Conservation (phyloP, 2,888 invertebrate species). For the Allophyes oxyacanthae region DNA sequence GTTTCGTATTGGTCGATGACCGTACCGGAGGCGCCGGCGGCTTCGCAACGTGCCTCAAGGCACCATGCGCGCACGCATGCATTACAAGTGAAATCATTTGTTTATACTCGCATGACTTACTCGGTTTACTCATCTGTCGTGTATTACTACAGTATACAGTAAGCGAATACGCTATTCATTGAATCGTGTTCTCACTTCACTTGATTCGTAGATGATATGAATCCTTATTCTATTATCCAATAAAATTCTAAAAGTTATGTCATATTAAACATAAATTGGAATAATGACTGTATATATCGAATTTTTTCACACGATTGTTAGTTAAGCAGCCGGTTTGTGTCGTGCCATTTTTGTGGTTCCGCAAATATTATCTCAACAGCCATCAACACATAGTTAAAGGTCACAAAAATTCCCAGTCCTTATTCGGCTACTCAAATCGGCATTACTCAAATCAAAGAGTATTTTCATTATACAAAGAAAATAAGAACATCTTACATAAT, state of each 20-base stretch:
- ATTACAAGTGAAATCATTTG: constrained; percentile 52
- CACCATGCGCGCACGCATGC: constrained; percentile 48
- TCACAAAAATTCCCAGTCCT: constrained; percentile 24
- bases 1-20: constrained; percentile 66
- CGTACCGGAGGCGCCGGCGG: constrained; percentile 52
- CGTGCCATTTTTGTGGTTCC: constrained; percentile 28
- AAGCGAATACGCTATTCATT: constrained; percentile 28
- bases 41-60: constrained; percentile 41
- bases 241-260: constrained; percentile 12
- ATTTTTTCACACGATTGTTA: constrained; percentile 11
- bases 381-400: constrained; percentile 20
- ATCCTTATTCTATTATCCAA: constrained; percentile 15
- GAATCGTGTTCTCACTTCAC: constrained; percentile 17
- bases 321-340: constrained; percentile 13
- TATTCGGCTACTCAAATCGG: constrained; percentile 27
- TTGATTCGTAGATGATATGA: constrained; percentile 9
- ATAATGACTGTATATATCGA: neutral
- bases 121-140: constrained; percentile 39
- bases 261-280: constrained; percentile 5
- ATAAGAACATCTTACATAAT: constrained; percentile 21
- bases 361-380: constrained; percentile 41
- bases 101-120: constrained; percentile 47
- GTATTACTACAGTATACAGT: constrained; percentile 28
- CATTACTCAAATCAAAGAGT: constrained; percentile 21
- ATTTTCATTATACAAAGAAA: constrained; percentile 21